A percentile compares a stretch with the other conserved stretches of the same genome.
phyloP scores from a whole-genome alignment of 2,888 invertebrate genomes.

The Cabera pusaria region DNA sequence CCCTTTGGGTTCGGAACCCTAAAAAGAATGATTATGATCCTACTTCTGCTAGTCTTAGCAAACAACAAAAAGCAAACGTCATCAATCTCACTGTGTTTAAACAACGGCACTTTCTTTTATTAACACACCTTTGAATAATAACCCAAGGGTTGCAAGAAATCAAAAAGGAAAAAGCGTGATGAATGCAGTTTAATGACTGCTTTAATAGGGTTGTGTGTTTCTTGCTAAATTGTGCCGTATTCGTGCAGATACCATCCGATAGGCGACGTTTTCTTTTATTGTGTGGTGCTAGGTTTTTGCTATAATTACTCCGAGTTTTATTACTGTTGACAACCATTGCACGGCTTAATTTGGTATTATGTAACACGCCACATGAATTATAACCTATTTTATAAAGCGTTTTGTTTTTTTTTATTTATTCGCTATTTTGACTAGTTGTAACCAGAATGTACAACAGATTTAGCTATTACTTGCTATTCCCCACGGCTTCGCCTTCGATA shows the following conservation, averaged over 20 bases:
- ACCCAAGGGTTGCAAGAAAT: conserved; percentile 46
- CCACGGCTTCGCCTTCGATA: too few species aligned
- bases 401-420: conserved; percentile 6
- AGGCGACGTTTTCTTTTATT: conserved; percentile 45
- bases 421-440: too few species aligned
- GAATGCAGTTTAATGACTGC: conserved; percentile 57
- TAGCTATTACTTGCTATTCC: too few species aligned
- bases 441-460: too few species aligned
- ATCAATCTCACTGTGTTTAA: conserved; percentile 10
- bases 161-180: conserved; percentile 48
- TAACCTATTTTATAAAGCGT: conserved; percentile 8
- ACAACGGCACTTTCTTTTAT: conserved; percentile 27
- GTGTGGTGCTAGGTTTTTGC: conserved; percentile 39
- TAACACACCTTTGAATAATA: conserved; percentile 38
- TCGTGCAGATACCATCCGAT: conserved; percentile 42
- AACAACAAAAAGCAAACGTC: conserved; percentile 3
- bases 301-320: conserved; percentile 40
- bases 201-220: conserved; percentile 58
- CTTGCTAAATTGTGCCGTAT: conserved; percentile 57
- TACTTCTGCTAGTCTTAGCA: too few species aligned
- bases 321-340: conserved; percentile 44
- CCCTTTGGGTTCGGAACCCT: too few species aligned
- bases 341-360: conserved; percentile 33
- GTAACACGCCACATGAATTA: conserved; percentile 31
- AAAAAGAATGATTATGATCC: too few species aligned